These are phyloP conservation scores for Scaptomyza caliginosa DNA, from an alignment of 2,888 invertebrate genomes.

Conservation along the genomic window DNA sequence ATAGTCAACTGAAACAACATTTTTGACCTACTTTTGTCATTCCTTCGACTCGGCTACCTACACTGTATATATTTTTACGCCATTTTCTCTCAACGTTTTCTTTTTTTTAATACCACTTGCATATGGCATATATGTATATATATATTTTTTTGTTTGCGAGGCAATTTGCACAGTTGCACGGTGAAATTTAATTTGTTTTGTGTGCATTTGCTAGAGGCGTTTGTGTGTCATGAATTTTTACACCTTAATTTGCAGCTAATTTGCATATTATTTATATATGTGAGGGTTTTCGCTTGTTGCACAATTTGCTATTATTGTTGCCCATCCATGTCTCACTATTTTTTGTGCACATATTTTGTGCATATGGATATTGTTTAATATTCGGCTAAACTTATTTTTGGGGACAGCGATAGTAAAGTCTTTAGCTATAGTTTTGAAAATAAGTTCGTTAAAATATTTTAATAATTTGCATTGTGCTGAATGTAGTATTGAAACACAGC, in stretches of 20 bases:
- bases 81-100: conserved; percentile 10
- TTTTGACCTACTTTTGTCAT: not conserved
- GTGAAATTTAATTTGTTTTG: conserved; percentile 70
- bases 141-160: conserved; percentile 16
- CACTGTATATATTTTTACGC: not conserved
- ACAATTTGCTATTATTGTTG: conserved; percentile 45
- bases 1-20: not conserved
- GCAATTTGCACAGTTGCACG: conserved; percentile 50
- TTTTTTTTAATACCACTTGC: not conserved
- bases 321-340: not conserved
- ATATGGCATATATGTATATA: no score
- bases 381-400: conserved; percentile 8
- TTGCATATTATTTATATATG: conserved; percentile 62
- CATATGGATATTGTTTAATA: conserved; percentile 10
- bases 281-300: conserved; percentile 51
- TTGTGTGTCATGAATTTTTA: conserved; percentile 73
- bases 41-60: not conserved
- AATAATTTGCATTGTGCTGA: no score
- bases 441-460: not conserved
- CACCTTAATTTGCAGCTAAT: conserved; percentile 76
- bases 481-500: not conserved
- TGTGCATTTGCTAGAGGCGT: conserved; percentile 65
- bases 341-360: not conserved
- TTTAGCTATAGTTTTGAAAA: not conserved
- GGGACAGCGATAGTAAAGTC: not conserved